phyloP scores from a whole-genome alignment of 2,888 invertebrate species.

The Cancer borealis region DNA sequence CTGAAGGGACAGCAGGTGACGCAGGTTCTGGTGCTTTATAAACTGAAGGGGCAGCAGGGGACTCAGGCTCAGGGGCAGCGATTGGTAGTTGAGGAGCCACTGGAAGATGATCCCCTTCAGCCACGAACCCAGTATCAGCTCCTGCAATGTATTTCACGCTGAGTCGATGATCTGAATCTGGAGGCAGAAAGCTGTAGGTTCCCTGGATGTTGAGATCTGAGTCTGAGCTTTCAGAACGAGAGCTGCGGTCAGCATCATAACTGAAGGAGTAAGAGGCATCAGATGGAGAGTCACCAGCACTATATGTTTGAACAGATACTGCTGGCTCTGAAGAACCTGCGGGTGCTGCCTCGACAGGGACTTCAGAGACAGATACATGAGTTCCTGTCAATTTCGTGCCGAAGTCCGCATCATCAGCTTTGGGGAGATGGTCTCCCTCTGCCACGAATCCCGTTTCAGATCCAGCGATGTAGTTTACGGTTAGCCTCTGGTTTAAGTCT shows the following conservation, averaged over 20 bases:
- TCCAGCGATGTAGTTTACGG: conserved; percentile 75
- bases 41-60: neutral
- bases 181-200: conserved; percentile 77
- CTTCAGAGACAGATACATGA: neutral
- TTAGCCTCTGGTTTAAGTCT: conserved; percentile 51
- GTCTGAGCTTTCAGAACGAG: conserved; percentile 76
- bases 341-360: neutral
- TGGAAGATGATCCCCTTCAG: conserved; percentile 72
- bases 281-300: conserved; percentile 6
- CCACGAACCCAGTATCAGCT: conserved; percentile 75
- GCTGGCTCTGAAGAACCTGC: conserved; percentile 12
- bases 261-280: conserved; percentile 73
- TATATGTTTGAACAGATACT: conserved; percentile 34
- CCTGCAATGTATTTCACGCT: conserved; percentile 77
- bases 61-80: neutral
- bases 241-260: conserved; percentile 77
- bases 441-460: conserved; percentile 75
- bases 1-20: neutral
- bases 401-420: conserved; percentile 47
- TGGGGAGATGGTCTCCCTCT: conserved; percentile 69
- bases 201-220: conserved; percentile 75
- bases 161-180: conserved; percentile 4
- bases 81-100: conserved; percentile 58
- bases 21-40: neutral
- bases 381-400: neutral